phyloP scores from a whole-genome alignment of 2,888 invertebrate genomes.

The Aquatica leii region DNA sequence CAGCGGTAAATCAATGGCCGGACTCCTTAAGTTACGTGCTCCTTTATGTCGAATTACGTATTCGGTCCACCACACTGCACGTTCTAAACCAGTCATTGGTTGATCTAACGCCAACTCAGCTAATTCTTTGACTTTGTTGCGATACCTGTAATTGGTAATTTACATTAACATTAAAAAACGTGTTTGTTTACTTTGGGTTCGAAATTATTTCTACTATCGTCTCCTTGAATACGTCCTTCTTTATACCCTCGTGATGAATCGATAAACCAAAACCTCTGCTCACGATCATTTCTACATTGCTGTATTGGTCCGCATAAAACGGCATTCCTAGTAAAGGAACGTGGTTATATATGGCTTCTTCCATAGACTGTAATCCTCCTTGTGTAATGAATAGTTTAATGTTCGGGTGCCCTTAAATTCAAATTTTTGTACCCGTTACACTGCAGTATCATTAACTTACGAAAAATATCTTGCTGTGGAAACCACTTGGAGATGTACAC shows the following conservation, averaged over 20 bases:
- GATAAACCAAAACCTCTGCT: constrained; percentile 51
- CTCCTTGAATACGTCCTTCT: constrained; percentile 47
- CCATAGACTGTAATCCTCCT: constrained; percentile 61
- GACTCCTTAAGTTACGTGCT: constrained; percentile 42
- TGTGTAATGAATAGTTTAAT: constrained; percentile 62
- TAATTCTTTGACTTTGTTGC: constrained; percentile 34
- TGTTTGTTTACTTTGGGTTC: constrained; percentile 31
- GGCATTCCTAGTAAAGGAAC: constrained; percentile 60
- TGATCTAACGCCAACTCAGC: constrained; percentile 43
- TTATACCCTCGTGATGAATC: constrained; percentile 50
- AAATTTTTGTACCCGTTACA: not conserved
- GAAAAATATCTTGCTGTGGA: constrained; percentile 57
- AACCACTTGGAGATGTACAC: constrained; percentile 58
- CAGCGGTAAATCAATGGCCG: constrained; percentile 38
- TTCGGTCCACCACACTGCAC: constrained; percentile 51
- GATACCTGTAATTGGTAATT: constrained; percentile 43
- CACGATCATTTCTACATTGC: constrained; percentile 47
- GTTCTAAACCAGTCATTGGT: constrained; percentile 46
- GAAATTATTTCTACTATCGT: constrained; percentile 45
- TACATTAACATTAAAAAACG: not conserved
- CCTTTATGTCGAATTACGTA: constrained; percentile 49
- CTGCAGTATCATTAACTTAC: constrained; percentile 41
- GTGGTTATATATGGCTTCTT: constrained; percentile 59
- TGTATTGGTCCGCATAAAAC: constrained; percentile 59
- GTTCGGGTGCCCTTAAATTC: constrained; percentile 56